Percentiles rank a stretch among this genome's conserved stretches.
phyloP scores from a whole-genome alignment of 2,113 vertebrate genomes.

The Ptilorrhoa leucosticta region DNA sequence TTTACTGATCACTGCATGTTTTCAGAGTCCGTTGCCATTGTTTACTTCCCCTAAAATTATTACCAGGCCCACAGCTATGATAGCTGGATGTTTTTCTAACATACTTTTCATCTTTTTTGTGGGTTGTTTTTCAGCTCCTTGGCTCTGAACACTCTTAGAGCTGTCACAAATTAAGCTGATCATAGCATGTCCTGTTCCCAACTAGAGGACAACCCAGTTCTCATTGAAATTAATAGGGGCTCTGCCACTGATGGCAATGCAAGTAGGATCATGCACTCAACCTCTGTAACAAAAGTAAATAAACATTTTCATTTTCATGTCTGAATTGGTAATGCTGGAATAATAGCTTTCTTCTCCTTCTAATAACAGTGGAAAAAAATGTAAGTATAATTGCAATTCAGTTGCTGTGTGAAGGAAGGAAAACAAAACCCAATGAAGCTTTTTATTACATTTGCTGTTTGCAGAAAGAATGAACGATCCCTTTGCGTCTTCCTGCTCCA shows the following conservation, averaged over 20 bases:
- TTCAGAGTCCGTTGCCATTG: not conserved
- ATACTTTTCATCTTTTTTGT: not conserved
- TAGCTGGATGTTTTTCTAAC: not conserved
- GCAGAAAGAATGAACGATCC: not conserved
- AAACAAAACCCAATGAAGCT: constrained; percentile 40
- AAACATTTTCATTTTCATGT: constrained; percentile 4
- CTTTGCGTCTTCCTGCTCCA: not conserved
- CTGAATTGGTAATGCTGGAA: not conserved
- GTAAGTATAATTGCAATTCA: constrained; percentile 26
- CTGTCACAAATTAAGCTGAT: not conserved
- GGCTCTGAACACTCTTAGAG: not conserved
- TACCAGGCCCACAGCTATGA: not conserved
- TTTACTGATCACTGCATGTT: not conserved
- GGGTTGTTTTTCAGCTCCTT: not conserved
- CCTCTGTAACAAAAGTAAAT: not conserved
- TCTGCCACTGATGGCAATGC: not conserved
- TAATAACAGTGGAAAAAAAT: not conserved
- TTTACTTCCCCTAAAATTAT: constrained; percentile 29
- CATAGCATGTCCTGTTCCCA: not conserved
- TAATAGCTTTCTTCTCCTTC: not conserved
- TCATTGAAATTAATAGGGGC: not conserved
- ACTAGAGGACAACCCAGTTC: not conserved
- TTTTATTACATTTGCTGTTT: constrained; percentile 19
- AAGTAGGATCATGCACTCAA: not conserved
- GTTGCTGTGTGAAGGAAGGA: not conserved